Evolutionary conservation across 2,888 invertebrate species (phyloP).

Genomic region (Erebia palarica): DNA sequence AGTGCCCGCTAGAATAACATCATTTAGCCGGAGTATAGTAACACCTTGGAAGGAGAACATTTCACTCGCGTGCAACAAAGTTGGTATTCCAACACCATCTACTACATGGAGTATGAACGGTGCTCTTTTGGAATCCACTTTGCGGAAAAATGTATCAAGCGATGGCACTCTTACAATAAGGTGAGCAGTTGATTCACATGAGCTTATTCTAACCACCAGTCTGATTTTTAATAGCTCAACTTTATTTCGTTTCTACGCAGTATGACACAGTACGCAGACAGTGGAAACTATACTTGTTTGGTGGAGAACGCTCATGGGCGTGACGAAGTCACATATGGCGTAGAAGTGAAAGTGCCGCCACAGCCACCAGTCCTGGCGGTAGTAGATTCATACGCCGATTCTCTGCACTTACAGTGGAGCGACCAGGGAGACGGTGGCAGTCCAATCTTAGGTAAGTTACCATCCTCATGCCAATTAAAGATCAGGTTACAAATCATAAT

Average conservation of each 20-base stretch:
- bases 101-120: conserved; percentile 91
- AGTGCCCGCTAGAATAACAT: conserved; percentile 94
- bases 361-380: conserved; percentile 92
- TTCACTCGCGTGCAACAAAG: conserved; percentile 91
- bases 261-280: conserved; percentile 89
- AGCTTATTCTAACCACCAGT: too few relatives aligned
- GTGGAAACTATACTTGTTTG: conserved; percentile 94
- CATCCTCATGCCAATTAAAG: neutral
- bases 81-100: conserved; percentile 90
- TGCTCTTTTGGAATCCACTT: conserved; percentile 86
- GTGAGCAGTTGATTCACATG: conserved; percentile 60
- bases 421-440: conserved; percentile 92
- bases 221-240: too few relatives aligned
- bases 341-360: conserved; percentile 91
- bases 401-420: conserved; percentile 91
- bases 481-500: neutral
- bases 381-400: conserved; percentile 91
- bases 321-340: conserved; percentile 91
- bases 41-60: conserved; percentile 95
- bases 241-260: conserved; percentile 51
- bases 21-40: conserved; percentile 90
- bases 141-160: conserved; percentile 84
- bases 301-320: conserved; percentile 93
- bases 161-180: conserved; percentile 90
- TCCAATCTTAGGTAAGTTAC: conserved; percentile 82